Evolutionary conservation across 2,113 vertebrate species (phyloP).

Genomic region (Scolopax mira): DNA sequence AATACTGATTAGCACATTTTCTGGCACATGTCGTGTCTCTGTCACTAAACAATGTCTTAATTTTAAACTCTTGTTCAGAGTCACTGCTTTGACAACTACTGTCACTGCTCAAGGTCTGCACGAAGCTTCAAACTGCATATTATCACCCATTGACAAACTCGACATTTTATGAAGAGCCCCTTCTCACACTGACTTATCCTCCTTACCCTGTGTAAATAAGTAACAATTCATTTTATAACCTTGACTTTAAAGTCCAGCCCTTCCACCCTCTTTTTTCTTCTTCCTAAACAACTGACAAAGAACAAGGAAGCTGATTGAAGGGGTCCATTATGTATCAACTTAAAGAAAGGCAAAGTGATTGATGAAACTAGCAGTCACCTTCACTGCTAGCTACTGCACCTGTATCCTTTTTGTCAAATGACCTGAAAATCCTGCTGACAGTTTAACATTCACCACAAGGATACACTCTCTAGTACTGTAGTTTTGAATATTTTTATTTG

Average conservation of each 20-base stretch:
- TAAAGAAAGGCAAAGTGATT: slow-evolving; percentile 98
- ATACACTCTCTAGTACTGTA: slow-evolving; percentile 58
- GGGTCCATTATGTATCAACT: slow-evolving; percentile 99
- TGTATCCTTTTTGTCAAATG: slow-evolving; percentile 98
- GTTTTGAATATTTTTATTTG: slow-evolving; percentile 78
- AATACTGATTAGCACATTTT: slow-evolving; percentile 75
- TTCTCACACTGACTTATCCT: slow-evolving; percentile 63
- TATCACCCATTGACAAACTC: slow-evolving; percentile 84
- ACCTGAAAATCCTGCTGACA: slow-evolving; percentile 99
- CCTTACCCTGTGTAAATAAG: slow-evolving; percentile 87
- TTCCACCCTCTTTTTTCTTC: slow-evolving; percentile 68
- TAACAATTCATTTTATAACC: slow-evolving; percentile 88
- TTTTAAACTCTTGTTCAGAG: slow-evolving; percentile 80
- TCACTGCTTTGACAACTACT: slow-evolving; percentile 74
- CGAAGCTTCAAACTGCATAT: slow-evolving; percentile 77
- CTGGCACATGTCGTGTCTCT: slow-evolving; percentile 68
- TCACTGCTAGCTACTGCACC: slow-evolving; percentile 92
- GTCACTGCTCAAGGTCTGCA: slow-evolving; percentile 78
- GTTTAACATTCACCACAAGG: slow-evolving; percentile 88
- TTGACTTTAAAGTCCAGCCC: slow-evolving; percentile 86
- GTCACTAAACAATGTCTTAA: slow-evolving; percentile 83
- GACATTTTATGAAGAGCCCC: slow-evolving; percentile 73
- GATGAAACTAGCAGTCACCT: slow-evolving; percentile 98
- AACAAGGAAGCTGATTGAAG: slow-evolving; percentile 97
- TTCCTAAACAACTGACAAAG: slow-evolving; percentile 89